Conservation (phyloP, 2,888 invertebrate species). For the Parnassius orleans region DNA sequence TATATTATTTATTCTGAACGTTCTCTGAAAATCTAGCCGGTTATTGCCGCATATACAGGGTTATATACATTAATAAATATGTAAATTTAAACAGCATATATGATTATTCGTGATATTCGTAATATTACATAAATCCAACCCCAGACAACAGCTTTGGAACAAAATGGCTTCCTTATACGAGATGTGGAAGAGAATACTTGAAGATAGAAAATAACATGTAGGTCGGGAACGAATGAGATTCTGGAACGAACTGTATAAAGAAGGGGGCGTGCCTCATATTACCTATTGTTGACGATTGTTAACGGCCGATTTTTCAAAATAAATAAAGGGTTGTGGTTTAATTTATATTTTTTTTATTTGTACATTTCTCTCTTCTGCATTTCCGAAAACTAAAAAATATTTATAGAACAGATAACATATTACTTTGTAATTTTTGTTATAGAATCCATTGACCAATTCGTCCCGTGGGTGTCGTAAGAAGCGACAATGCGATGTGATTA, state of each 20-base stretch:
- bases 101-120: too few relatives aligned
- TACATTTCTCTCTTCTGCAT: background rate
- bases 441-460: background rate
- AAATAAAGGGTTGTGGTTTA: background rate
- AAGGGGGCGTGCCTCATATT: slow-evolving; percentile 36
- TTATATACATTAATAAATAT: too few relatives aligned
- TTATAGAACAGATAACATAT: too few relatives aligned
- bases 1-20: too few relatives aligned
- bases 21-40: too few relatives aligned
- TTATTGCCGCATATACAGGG: too few relatives aligned
- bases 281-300: background rate
- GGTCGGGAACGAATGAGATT: slow-evolving; percentile 47
- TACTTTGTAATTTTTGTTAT: background rate
- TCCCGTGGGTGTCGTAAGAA: background rate
- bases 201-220: slow-evolving; percentile 43
- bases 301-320: background rate
- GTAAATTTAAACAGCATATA: too few relatives aligned
- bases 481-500: background rate
- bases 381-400: background rate
- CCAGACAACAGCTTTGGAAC: slow-evolving; percentile 44
- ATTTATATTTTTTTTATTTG: background rate
- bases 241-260: slow-evolving; percentile 53
- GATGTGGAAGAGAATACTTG: slow-evolving; percentile 43
- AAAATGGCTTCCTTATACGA: slow-evolving; percentile 47
- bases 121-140: slow-evolving; percentile 53